Evolutionary conservation across 2,888 invertebrate species (phyloP).

Genomic region (Lasioglossum calceatum): DNA sequence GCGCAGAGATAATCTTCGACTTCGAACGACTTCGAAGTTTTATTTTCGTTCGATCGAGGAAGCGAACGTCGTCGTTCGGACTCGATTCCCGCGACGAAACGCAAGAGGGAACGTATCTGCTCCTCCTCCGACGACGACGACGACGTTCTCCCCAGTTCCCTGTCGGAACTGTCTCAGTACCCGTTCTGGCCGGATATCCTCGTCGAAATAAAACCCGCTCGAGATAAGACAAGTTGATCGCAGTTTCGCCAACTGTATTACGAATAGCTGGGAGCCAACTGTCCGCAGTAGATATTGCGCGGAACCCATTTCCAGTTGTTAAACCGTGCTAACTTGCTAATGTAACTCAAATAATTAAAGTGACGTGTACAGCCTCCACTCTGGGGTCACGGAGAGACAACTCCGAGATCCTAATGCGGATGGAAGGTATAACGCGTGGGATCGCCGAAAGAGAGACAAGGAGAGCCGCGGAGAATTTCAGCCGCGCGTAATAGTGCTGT

Average conservation of each 20-base stretch:
- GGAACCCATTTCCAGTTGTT: conserved; percentile 70
- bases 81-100: conserved; percentile 8
- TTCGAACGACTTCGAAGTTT: conserved; percentile 1
- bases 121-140: background rate
- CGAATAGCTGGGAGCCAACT: conserved; percentile 42
- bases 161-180: background rate
- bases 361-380: conserved; percentile 62
- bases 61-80: background rate
- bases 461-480: conserved; percentile 41
- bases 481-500: conserved; percentile 43
- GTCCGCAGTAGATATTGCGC: conserved; percentile 59
- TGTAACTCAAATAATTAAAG: conserved; percentile 73
- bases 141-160: background rate
- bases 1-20: conserved; percentile 4
- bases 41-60: conserved; percentile 17
- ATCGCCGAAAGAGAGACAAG: conserved; percentile 9
- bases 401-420: conserved; percentile 58
- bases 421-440: conserved; percentile 49
- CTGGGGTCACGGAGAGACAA: conserved; percentile 53
- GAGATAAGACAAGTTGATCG: conserved; percentile 36
- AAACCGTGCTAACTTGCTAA: conserved; percentile 66
- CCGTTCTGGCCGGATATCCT: background rate
- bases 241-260: conserved; percentile 43
- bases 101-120: background rate
- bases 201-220: conserved; percentile 36